Evolutionary conservation across 2,797 vertebrate species (phyloP).

Genomic region (Danionella dracula): DNA sequence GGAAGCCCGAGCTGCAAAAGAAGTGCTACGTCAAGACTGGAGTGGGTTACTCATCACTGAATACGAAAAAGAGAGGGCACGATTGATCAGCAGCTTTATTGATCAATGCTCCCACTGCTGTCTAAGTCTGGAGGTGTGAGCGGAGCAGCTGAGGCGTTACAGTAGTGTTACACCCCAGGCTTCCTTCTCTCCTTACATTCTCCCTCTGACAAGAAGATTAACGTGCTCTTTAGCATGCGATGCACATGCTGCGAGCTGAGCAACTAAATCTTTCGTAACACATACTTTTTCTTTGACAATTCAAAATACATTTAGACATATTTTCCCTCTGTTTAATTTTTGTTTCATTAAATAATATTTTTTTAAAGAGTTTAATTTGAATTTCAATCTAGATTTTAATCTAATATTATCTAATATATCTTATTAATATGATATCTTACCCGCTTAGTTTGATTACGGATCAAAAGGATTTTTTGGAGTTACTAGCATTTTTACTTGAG

Average conservation of each 20-base stretch:
- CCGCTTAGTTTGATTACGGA: no score
- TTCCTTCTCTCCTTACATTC: constrained; percentile 6
- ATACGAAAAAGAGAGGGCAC: constrained; percentile 46
- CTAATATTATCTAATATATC: no score
- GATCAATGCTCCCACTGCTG: constrained; percentile 43
- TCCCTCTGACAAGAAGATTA: constrained; percentile 17
- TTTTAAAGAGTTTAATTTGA: no score
- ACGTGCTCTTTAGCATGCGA: constrained; percentile 20
- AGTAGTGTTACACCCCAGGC: constrained; percentile 33
- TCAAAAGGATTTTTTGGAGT: no score
- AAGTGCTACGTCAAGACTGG: constrained; percentile 45
- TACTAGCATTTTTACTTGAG: no score
- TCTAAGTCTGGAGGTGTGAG: constrained; percentile 32
- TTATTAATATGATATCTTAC: no score
- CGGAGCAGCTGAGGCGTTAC: constrained; percentile 36
- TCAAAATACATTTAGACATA: no score
- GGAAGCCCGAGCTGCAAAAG: constrained; percentile 39
- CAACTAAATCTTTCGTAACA: no score
- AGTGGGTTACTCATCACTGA: constrained; percentile 42
- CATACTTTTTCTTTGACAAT: no score
- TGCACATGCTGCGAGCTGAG: neutral
- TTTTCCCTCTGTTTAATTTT: no score
- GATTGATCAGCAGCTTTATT: constrained; percentile 48
- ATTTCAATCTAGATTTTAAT: no score
- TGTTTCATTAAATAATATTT: no score